These are phyloP conservation scores for Haemorhous mexicanus DNA, from an alignment of 2,113 vertebrate genomes.

Conservation along the genomic window DNA sequence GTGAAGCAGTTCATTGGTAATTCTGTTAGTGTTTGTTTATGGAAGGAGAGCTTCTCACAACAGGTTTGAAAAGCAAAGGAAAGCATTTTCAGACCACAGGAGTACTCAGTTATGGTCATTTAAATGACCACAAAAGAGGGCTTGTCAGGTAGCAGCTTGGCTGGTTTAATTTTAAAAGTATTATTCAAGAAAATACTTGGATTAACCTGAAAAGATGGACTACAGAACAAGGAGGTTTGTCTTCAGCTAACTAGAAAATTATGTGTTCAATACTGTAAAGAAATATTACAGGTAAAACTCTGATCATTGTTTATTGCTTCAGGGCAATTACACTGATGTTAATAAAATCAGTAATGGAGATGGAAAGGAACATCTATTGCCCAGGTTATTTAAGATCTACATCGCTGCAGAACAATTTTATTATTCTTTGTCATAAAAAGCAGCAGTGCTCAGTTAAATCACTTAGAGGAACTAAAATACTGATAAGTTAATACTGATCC, in stretches of 20 bases:
- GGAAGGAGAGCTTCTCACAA: neutral
- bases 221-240: neutral
- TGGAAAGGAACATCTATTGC: neutral
- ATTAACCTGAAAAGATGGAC: neutral
- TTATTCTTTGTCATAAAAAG: conserved; percentile 11
- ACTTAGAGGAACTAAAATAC: conserved; percentile 48
- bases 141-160: neutral
- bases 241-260: neutral
- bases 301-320: neutral
- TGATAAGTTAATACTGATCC: conserved; percentile 13
- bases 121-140: neutral
- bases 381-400: neutral
- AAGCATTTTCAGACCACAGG: neutral
- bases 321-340: neutral
- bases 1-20: neutral
- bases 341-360: neutral
- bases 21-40: neutral
- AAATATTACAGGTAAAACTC: neutral
- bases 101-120: neutral
- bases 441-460: conserved; percentile 41
- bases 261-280: neutral
- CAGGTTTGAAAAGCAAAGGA: neutral
- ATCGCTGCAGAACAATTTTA: neutral
- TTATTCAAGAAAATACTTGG: neutral
- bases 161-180: neutral